Evolutionary conservation across 2,888 invertebrate species (phyloP).

Genomic region (Eupelmus urozonus): DNA sequence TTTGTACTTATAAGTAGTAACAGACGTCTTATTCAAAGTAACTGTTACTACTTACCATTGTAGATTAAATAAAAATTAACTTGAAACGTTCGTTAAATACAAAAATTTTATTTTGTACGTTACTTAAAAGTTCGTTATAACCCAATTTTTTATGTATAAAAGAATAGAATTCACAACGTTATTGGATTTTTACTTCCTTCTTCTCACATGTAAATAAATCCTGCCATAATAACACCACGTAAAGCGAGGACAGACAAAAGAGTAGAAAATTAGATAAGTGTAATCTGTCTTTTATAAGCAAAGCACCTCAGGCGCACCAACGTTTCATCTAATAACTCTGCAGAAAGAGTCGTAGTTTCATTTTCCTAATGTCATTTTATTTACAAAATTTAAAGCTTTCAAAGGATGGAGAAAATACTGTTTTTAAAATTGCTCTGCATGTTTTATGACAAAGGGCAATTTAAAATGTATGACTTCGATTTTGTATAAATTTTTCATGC

Average conservation of each 20-base stretch:
- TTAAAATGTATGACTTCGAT: too few relatives aligned
- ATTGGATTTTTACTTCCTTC: neutral
- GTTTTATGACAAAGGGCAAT: too few relatives aligned
- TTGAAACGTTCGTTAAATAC: too few relatives aligned
- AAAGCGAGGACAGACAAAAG: neutral
- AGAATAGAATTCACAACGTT: too few relatives aligned
- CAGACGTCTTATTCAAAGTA: too few relatives aligned
- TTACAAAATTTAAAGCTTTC: neutral
- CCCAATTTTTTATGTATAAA: neutral
- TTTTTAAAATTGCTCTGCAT: too few relatives aligned
- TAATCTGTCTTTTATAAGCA: neutral
- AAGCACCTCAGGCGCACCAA: neutral
- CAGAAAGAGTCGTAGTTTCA: neutral
- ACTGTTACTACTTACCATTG: too few relatives aligned
- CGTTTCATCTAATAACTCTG: neutral
- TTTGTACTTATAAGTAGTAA: too few relatives aligned
- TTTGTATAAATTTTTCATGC: too few relatives aligned
- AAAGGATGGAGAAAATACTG: neutral
- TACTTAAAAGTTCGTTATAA: neutral
- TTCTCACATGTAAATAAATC: neutral
- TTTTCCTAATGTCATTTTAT: slow-evolving; percentile 5
- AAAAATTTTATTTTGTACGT: too few relatives aligned
- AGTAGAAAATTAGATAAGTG: neutral
- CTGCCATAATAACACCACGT: neutral
- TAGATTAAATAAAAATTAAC: too few relatives aligned